phyloP scores from a whole-genome alignment of 1,140 invertebrate genomes.

The Anastrepha obliqua region DNA sequence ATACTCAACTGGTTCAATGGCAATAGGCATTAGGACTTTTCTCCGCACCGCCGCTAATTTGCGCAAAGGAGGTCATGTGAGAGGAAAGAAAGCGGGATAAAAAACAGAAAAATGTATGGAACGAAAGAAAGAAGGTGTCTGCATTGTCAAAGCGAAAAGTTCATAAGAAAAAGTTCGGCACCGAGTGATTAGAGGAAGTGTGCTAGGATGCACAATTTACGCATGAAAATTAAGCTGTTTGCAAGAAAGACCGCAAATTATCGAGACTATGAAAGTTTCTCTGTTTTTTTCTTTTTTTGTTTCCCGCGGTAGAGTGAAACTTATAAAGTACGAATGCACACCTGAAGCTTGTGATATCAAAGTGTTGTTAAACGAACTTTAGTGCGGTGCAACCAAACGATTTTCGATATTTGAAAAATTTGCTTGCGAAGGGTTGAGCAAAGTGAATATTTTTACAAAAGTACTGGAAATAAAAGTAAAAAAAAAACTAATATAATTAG shows the following conservation, averaged over 20 bases:
- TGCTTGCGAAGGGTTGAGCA: no score
- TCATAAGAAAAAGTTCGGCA: not conserved
- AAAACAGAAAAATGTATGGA: not conserved
- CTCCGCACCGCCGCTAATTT: conserved; percentile 8
- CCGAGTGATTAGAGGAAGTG: conserved; percentile 21
- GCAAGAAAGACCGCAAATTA: not conserved
- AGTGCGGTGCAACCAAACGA: no score
- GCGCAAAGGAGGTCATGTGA: not conserved
- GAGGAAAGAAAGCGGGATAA: not conserved
- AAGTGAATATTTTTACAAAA: no score
- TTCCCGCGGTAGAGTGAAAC: not conserved
- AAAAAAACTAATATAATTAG: no score
- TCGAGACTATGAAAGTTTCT: not conserved
- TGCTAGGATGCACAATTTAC: conserved; percentile 9
- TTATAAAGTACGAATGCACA: not conserved
- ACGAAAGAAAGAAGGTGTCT: not conserved
- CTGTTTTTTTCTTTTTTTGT: not conserved
- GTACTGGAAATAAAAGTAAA: no score
- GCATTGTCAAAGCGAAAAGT: conserved; percentile 12
- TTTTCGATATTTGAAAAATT: no score
- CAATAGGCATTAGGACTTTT: conserved; percentile 26
- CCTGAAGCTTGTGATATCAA: no score
- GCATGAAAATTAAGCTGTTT: conserved; percentile 12
- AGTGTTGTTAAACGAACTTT: no score
- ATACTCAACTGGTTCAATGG: not conserved